phyloP scores from a whole-genome alignment of 2,113 vertebrate genomes.

The Spea multiplicata region DNA sequence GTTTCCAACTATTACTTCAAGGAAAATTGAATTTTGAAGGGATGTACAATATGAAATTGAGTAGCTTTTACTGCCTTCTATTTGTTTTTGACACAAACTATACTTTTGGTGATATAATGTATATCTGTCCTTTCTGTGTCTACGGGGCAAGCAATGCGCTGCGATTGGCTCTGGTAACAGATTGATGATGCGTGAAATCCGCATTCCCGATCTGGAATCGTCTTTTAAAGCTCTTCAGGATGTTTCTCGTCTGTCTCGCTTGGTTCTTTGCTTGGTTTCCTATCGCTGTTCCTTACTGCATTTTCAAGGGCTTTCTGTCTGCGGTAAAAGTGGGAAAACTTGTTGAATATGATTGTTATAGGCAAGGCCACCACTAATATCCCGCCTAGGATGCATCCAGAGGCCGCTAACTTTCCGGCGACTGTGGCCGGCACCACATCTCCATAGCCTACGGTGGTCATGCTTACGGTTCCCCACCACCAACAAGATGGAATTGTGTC shows the following conservation, averaged over 20 bases:
- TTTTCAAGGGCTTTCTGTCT: conserved; percentile 93
- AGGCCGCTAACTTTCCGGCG: conserved; percentile 88
- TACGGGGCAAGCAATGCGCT: no score
- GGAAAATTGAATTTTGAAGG: no score
- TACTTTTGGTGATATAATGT: no score
- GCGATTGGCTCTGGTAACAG: no score
- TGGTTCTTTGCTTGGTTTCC: conserved; percentile 36
- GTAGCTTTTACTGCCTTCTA: no score
- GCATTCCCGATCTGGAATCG: background rate
- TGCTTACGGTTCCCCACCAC: conserved; percentile 99
- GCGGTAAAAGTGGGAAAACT: conserved; percentile 96
- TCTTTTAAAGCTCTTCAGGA: conserved; percentile 14
- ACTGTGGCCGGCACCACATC: conserved; percentile 92
- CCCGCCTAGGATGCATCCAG: conserved; percentile 91
- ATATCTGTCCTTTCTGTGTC: no score
- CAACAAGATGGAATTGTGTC: conserved; percentile 96
- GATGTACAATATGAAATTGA: no score
- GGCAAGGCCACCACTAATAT: conserved; percentile 93
- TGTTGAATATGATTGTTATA: conserved; percentile 99
- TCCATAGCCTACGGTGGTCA: conserved; percentile 96
- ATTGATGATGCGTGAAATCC: no score
- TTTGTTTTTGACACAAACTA: no score
- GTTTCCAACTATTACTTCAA: no score
- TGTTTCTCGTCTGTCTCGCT: background rate
- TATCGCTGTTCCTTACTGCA: conserved; percentile 80